Base-by-base conservation (phyloP, 2,113 vertebrate genomes). In the Catagonus wagneri region DNA sequence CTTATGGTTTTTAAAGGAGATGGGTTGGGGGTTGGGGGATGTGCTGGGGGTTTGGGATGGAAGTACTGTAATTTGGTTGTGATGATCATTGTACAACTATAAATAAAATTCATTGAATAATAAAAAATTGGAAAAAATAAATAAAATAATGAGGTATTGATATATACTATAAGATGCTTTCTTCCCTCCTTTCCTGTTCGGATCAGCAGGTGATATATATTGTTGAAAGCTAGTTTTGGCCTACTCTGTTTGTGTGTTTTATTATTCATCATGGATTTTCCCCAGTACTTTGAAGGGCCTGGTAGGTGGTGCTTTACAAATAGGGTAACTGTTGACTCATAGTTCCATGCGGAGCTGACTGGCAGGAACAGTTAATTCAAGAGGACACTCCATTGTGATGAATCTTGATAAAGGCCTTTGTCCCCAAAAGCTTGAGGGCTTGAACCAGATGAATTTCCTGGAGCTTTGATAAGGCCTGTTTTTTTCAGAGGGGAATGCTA, bases 221-320 rank as follows among this genome's bases (percentile, higher is more conserved):
- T 76, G 2, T 27, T 83, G 72, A 85, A 76, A 50, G 34, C 12
- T 94, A 65, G 58, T 58, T 75, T 96, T 23, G 58, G 25, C 15
- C 20, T 84, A 20, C 63, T 81, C 29, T 76, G 20, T 94, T 92
- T 87, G 56, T 75, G 39, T 78, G 39, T 83, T 95, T 94, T 93
- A 76, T 93, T 93, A 95, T 93, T 95, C 89, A 93, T 87, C 2
- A 15, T 16, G 54, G 27, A 92, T 89, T 89, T 90, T 32, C 32
- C 52, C 32, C 1, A 17, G 39, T 19, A 61, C 56, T 86, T 89
- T 96, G 74, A 95, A 58, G 27, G 39, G 58, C 66, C 29, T 86
- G 52, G 61, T 81, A 95, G 85, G 71, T 81, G 71, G 76, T 94
- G 0, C 36, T 63, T 84, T 66, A 85, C 22, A 91, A 68, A 91